A percentile compares a stretch with the other conserved stretches of the same genome.
Conservation (phyloP, 2,888 invertebrate genomes). For the Seladonia tumulorum region DNA sequence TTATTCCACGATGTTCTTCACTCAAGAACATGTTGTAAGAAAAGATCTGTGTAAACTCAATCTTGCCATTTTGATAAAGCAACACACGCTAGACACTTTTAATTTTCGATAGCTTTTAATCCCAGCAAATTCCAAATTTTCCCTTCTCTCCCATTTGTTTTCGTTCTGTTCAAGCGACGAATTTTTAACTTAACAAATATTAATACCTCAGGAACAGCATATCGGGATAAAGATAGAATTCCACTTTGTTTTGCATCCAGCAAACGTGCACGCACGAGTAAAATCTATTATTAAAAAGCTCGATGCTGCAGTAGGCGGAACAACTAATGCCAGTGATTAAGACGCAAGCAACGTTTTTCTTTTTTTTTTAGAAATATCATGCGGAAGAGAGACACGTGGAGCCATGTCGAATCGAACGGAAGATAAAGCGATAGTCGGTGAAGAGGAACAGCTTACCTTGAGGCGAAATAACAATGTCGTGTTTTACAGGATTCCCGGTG, state of each 20-base stretch:
- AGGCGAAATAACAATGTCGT: slow-evolving; percentile 32
- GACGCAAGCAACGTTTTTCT: not conserved
- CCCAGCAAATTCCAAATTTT: not conserved
- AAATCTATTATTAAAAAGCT: not conserved
- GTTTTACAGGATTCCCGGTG: slow-evolving; percentile 20
- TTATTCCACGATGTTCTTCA: not conserved
- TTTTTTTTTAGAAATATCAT: not conserved
- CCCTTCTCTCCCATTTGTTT: too few relatives aligned
- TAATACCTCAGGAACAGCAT: not conserved
- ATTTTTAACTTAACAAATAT: too few relatives aligned
- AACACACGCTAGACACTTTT: not conserved
- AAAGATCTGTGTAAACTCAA: not conserved
- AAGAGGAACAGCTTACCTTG: not conserved
- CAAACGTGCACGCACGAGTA: not conserved
- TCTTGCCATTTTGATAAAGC: not conserved
- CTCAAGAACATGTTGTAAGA: not conserved
- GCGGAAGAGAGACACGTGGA: not conserved
- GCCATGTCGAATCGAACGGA: not conserved
- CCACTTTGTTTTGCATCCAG: not conserved
- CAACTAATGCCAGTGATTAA: not conserved
- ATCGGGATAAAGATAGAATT: not conserved
- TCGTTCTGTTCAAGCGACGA: too few relatives aligned
- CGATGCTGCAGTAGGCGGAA: not conserved
- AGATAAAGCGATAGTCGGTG: not conserved
- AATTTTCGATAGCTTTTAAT: too few relatives aligned